phyloP scores from a whole-genome alignment of 1,140 invertebrate species.

The Drosophila repleta region DNA sequence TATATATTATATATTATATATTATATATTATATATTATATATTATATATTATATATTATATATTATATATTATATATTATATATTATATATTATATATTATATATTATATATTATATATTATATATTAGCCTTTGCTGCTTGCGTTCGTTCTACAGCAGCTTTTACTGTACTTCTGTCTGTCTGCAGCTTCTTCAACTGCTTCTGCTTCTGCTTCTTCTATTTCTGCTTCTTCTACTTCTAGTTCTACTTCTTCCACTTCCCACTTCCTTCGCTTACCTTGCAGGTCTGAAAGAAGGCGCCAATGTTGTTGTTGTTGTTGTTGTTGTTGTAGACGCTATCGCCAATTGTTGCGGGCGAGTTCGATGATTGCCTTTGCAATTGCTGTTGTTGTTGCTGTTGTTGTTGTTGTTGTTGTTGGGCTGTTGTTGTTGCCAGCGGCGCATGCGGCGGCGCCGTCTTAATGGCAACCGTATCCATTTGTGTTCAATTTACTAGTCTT shows the following conservation, averaged over 20 bases:
- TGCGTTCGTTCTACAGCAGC: neutral
- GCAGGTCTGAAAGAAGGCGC: slow-evolving; percentile 83
- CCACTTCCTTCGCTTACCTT: slow-evolving; percentile 75
- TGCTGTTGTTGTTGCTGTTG: slow-evolving; percentile 54
- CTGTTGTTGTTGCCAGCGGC: slow-evolving; percentile 49
- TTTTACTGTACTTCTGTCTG: neutral
- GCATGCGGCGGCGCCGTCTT: slow-evolving; percentile 79
- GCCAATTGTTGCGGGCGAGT: slow-evolving; percentile 51
- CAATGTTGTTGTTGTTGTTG: slow-evolving; percentile 58
- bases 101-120: no score
- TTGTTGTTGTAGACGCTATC: slow-evolving; percentile 47
- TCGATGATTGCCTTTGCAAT: slow-evolving; percentile 31
- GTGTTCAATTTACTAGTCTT: neutral
- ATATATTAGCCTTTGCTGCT: no score
- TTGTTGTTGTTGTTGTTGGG: slow-evolving; percentile 53
- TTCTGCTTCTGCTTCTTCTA: neutral
- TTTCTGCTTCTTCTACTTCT: neutral
- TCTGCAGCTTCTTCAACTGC: neutral
- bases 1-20: no score
- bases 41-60: no score
- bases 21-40: no score
- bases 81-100: no score
- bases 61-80: no score
- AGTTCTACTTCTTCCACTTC: slow-evolving; percentile 1
- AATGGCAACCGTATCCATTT: slow-evolving; percentile 81